Evolutionary conservation across 2,888 invertebrate species (phyloP).

Genomic region (Kryphioiulus occultus): DNA sequence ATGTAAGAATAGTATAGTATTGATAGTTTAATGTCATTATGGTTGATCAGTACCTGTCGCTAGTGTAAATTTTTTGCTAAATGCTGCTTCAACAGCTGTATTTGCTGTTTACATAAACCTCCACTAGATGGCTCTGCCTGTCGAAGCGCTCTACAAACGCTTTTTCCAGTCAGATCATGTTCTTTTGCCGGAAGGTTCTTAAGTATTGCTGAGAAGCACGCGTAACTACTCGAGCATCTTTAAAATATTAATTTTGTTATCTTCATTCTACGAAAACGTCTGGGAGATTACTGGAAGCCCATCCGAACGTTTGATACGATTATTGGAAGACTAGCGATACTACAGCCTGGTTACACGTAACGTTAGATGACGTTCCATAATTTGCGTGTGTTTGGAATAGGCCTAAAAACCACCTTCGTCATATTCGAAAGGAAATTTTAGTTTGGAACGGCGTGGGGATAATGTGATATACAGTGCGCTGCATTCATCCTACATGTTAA

Average conservation of each 20-base stretch:
- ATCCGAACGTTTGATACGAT: neutral
- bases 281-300: neutral
- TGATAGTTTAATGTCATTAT: too few species aligned
- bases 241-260: neutral
- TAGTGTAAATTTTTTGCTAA: too few species aligned
- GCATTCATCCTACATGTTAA: neutral
- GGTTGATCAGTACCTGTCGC: too few species aligned
- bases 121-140: neutral
- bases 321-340: neutral
- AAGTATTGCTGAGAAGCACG: neutral
- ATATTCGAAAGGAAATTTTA: neutral
- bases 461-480: neutral
- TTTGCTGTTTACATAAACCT: too few species aligned
- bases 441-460: neutral
- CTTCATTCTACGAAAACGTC: neutral
- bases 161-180: neutral
- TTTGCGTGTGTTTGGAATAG: neutral
- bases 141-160: neutral
- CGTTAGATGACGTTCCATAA: neutral
- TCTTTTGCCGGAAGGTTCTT: neutral
- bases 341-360: neutral
- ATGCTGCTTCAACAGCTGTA: too few species aligned
- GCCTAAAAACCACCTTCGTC: slow-evolving; percentile 5
- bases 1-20: too few species aligned
- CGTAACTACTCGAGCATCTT: neutral